Conservation (phyloP, 2,888 invertebrate genomes). For the Lithophane semibrunnea region DNA sequence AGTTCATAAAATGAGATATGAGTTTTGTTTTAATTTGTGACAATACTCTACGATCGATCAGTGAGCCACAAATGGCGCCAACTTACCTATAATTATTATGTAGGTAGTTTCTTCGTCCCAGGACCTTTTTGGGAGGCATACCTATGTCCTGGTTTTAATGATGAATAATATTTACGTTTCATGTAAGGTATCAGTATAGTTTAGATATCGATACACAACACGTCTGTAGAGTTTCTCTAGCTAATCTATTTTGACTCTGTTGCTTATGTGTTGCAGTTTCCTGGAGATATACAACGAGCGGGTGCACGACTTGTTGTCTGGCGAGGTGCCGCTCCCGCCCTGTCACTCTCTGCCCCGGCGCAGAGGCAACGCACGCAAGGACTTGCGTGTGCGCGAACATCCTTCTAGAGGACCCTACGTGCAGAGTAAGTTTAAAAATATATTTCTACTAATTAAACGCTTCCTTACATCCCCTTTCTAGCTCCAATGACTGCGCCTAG, state of each 20-base stretch:
- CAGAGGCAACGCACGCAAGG: slow-evolving; percentile 83
- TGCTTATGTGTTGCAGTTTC: slow-evolving; percentile 81
- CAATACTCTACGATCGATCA: neutral
- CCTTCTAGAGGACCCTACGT: slow-evolving; percentile 95
- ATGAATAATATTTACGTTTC: neutral
- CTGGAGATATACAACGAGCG: slow-evolving; percentile 92
- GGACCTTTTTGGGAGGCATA: neutral
- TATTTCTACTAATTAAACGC: neutral
- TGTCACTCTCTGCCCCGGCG: slow-evolving; percentile 85
- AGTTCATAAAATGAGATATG: neutral
- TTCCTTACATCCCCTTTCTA: neutral
- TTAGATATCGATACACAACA: neutral
- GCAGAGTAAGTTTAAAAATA: slow-evolving; percentile 90
- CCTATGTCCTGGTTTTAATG: neutral
- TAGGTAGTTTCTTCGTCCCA: neutral
- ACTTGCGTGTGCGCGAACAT: slow-evolving; percentile 94
- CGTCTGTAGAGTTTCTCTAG: neutral
- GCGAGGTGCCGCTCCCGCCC: slow-evolving; percentile 82
- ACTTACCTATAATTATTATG: too few relatives aligned
- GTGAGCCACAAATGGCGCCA: neutral
- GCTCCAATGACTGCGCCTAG: neutral
- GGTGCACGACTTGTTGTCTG: slow-evolving; percentile 93
- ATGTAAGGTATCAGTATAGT: neutral
- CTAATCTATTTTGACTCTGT: neutral
- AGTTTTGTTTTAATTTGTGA: neutral